Conservation (phyloP, 2,113 vertebrate genomes). For the Okapia johnstoni region DNA sequence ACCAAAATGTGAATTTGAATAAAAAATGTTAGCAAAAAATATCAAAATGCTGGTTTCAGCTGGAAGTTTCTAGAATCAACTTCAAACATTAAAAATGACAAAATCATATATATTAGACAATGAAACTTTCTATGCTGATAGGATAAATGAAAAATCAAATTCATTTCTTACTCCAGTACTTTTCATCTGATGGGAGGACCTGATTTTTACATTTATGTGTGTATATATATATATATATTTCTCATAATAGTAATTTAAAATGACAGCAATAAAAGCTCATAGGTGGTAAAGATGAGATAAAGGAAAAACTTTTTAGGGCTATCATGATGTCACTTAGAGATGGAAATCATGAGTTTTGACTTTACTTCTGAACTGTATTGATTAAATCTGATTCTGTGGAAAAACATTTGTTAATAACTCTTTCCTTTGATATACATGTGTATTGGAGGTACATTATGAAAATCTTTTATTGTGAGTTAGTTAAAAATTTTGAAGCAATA, state of each 20-base stretch:
- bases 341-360: not conserved
- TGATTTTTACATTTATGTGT: not conserved
- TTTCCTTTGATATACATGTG: not conserved
- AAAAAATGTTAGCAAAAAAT: not conserved
- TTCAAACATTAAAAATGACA: not conserved
- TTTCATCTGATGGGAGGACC: not conserved
- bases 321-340: not conserved
- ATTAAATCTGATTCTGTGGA: not conserved
- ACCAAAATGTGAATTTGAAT: not conserved
- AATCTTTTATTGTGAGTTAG: not conserved
- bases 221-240: not conserved
- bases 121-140: not conserved
- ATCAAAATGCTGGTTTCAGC: not conserved
- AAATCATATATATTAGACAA: not conserved
- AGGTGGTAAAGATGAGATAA: not conserved
- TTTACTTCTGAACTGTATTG: not conserved
- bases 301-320: not conserved
- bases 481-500: not conserved
- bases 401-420: not conserved
- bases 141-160: slow-evolving; percentile 7
- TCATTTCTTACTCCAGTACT: not conserved
- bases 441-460: not conserved
- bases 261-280: not conserved
- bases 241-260: not conserved
- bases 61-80: not conserved